Evolutionary conservation across 2,797 vertebrate genomes (phyloP).

Genomic region (Schizopygopsis malacanthus): DNA sequence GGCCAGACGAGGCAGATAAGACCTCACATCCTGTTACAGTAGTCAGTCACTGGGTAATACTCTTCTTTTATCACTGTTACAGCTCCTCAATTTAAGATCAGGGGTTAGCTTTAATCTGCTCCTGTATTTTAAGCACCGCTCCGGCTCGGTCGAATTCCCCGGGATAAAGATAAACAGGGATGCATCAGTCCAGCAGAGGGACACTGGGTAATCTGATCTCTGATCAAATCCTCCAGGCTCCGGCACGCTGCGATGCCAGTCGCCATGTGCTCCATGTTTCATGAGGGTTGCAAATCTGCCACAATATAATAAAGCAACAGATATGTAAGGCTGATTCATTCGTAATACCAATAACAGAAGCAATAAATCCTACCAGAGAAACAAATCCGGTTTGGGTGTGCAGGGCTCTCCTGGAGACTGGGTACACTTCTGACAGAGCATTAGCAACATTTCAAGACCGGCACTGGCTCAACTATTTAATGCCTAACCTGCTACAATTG

Average conservation of each 20-base stretch:
- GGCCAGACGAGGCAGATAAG: constrained; percentile 72
- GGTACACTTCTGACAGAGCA: not conserved
- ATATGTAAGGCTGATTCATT: constrained; percentile 73
- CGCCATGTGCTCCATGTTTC: constrained; percentile 51
- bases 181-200: constrained; percentile 61
- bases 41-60: constrained; percentile 80
- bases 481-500: not conserved
- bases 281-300: constrained; percentile 55
- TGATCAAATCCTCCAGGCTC: constrained; percentile 47
- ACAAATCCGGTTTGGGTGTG: constrained; percentile 68
- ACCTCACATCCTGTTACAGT: constrained; percentile 72
- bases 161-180: constrained; percentile 66
- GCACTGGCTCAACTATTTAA: not conserved
- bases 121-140: constrained; percentile 66
- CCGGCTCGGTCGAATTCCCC: constrained; percentile 40
- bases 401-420: constrained; percentile 40
- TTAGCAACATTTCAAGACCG: not conserved
- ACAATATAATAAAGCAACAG: constrained; percentile 68
- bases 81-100: constrained; percentile 77
- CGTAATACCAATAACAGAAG: constrained; percentile 71
- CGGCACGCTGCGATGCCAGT: constrained; percentile 53
- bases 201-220: constrained; percentile 70
- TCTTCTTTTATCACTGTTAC: constrained; percentile 78
- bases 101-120: constrained; percentile 69
- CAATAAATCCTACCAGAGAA: constrained; percentile 70